Evolutionary conservation across 1,140 invertebrate genomes (phyloP), one percentile per base, ranked within the genome.

Genomic region (Apis dorsata): DNA sequence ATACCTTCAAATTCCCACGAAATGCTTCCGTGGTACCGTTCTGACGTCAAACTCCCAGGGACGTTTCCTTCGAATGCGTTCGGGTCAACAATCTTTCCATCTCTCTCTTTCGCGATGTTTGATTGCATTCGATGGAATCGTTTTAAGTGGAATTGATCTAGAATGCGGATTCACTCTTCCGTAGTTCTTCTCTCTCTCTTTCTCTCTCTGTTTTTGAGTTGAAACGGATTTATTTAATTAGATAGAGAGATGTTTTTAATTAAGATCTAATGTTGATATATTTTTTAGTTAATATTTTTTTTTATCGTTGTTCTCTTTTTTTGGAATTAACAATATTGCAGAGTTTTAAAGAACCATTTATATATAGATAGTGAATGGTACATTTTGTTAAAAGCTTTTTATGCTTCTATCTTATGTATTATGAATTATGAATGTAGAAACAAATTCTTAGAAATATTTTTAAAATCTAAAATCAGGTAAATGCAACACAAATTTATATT

Each of bases 1-100:
- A 83, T 87, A 86, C 81, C 83, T 86, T 86, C 65, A 63, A 84
- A 87, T 83, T 87, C 83, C 79, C 85, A 81, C 75, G 74, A 86
- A 83, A 87, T 75, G 78, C 57, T 71, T 84, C 51, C 59, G 28
- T 71, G 75, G 81, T 81, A 63, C 82, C 77, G 83, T 81, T 87
- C 83, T 83, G 70, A 77, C 80, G 78, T 76, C 85, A 63, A 34
- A 13, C 34, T 75, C 55, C 34, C 59, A 49, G 57, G 60, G 68
- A 79, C 28, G 49, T 55, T 78, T 79, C 81, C 68, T 83, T 79
- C 81, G 75, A 24, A 62, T 55, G 55, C 34, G 66, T 57, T 63
- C 15, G 17, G 28, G 21, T 69, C 65, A 59, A 79, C 66, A 79
- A 59, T 12, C 17, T 44, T 5, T 44, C 34, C 7, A 21, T 62